A percentile compares a stretch with the other conserved stretches of the same genome.
These are phyloP conservation scores for Pachyrhynchus sulphureomaculatus DNA, from an alignment of 1,140 invertebrate species.

Conservation along the genomic window DNA sequence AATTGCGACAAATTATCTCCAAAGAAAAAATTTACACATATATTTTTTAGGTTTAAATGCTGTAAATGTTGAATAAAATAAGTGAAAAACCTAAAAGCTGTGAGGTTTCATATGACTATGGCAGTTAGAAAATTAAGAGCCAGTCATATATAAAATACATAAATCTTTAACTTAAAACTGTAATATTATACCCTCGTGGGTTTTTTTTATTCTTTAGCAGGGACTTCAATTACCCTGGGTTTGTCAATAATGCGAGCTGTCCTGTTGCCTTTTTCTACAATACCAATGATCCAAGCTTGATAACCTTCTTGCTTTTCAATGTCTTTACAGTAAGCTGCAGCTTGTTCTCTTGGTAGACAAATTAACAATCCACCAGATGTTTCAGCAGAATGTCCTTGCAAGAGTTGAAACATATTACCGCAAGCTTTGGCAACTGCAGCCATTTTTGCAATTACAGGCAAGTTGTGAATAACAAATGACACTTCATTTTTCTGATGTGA, in stretches of 20 bases:
- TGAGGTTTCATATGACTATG: not conserved
- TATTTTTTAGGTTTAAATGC: slow-evolving; percentile 11
- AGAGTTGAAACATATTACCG: slow-evolving; percentile 92
- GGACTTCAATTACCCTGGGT: slow-evolving; percentile 96
- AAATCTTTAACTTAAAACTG: not conserved
- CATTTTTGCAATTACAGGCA: slow-evolving; percentile 97
- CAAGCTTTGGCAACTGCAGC: slow-evolving; percentile 92
- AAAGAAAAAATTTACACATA: not conserved
- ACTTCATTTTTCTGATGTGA: slow-evolving; percentile 97
- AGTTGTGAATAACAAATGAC: slow-evolving; percentile 95
- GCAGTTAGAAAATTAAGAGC: slow-evolving; percentile 27
- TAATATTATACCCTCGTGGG: not conserved
- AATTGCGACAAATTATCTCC: not conserved
- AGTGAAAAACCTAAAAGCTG: slow-evolving; percentile 11
- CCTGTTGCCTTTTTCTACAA: slow-evolving; percentile 95
- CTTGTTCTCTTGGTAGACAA: slow-evolving; percentile 90
- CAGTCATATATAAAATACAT: slow-evolving; percentile 11
- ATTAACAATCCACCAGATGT: slow-evolving; percentile 91
- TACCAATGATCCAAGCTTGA: slow-evolving; percentile 98
- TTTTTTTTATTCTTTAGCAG: slow-evolving; percentile 88
- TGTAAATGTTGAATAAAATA: slow-evolving; percentile 1
- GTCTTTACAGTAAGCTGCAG: slow-evolving; percentile 95
- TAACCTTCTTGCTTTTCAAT: slow-evolving; percentile 97
- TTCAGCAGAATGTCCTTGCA: slow-evolving; percentile 90
- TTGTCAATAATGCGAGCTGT: slow-evolving; percentile 97